phyloP scores from a whole-genome alignment of 1,140 invertebrate genomes.

The Calosoma granatense region DNA sequence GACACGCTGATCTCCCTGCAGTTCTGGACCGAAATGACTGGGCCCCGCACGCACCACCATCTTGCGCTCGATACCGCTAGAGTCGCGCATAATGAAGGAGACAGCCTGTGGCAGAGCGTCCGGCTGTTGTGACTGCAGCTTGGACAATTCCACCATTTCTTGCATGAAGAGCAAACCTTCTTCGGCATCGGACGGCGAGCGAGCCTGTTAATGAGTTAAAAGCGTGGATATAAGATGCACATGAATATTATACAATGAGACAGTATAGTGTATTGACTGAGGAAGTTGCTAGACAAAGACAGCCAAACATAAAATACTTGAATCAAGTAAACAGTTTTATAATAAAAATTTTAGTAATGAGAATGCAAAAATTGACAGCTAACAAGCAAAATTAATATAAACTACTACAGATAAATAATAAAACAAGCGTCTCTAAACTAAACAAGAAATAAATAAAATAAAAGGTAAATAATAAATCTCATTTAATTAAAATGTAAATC shows the following conservation, averaged over 20 bases:
- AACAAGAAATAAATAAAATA: no score
- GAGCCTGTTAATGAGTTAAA: no score
- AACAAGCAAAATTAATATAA: no score
- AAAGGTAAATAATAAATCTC: no score
- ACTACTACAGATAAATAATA: no score
- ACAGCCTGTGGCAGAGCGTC: conserved; percentile 48
- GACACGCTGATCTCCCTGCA: conserved; percentile 49
- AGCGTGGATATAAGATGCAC: conserved; percentile 22
- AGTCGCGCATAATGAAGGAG: conserved; percentile 36
- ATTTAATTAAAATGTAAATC: no score
- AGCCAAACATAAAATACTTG: no score
- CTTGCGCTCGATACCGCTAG: conserved; percentile 24
- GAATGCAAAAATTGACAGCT: no score
- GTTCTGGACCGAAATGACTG: conserved; percentile 80
- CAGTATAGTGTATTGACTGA: no score
- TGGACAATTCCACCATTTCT: conserved; percentile 89
- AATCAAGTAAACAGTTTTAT: no score
- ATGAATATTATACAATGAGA: conserved; percentile 17
- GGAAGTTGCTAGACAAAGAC: conserved; percentile 4
- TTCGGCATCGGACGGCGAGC: conserved; percentile 73
- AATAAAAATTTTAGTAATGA: no score
- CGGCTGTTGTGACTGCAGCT: conserved; percentile 52
- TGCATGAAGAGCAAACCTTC: conserved; percentile 94
- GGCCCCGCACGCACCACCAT: conserved; percentile 66
- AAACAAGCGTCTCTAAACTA: no score